phyloP scores from a whole-genome alignment of 2,888 invertebrate genomes.

The Acanthoscelides obtectus region DNA sequence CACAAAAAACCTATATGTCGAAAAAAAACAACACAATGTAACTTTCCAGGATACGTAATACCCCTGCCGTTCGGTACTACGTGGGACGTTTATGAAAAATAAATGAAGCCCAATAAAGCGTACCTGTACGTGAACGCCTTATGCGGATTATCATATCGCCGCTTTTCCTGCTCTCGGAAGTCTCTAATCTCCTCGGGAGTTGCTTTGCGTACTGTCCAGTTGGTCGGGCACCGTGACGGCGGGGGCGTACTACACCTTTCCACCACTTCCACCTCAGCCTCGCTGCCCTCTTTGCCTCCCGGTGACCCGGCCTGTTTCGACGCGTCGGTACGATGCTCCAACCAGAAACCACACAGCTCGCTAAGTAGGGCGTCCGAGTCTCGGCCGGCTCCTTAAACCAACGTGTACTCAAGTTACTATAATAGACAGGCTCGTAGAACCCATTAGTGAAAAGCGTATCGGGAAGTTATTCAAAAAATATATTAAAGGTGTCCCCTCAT shows the following conservation, averaged over 20 bases:
- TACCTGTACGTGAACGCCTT: constrained; percentile 71
- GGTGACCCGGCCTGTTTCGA: constrained; percentile 24
- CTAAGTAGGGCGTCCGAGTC: constrained; percentile 78
- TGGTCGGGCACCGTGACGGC: constrained; percentile 62
- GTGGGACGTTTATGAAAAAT: no score
- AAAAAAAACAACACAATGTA: no score
- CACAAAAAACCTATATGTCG: no score
- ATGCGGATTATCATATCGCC: constrained; percentile 83
- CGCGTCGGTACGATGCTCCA: constrained; percentile 56
- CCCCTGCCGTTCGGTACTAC: no score
- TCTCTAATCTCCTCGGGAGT: constrained; percentile 70
- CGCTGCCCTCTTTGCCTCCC: constrained; percentile 40
- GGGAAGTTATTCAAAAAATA: no score
- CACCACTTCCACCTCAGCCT: constrained; percentile 40
- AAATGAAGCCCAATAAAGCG: not conserved
- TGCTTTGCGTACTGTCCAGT: constrained; percentile 79
- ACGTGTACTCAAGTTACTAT: not conserved
- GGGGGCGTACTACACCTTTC: constrained; percentile 51
- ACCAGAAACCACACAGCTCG: constrained; percentile 75
- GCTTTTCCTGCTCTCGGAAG: constrained; percentile 75
- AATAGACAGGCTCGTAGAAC: not conserved
- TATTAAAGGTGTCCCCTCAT: no score
- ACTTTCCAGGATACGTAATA: no score
- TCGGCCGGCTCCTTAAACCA: constrained; percentile 64
- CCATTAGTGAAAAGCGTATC: no score